These are phyloP conservation scores for Vicugna pacos DNA, from an alignment of 2,113 vertebrate species.

Conservation along the genomic window DNA sequence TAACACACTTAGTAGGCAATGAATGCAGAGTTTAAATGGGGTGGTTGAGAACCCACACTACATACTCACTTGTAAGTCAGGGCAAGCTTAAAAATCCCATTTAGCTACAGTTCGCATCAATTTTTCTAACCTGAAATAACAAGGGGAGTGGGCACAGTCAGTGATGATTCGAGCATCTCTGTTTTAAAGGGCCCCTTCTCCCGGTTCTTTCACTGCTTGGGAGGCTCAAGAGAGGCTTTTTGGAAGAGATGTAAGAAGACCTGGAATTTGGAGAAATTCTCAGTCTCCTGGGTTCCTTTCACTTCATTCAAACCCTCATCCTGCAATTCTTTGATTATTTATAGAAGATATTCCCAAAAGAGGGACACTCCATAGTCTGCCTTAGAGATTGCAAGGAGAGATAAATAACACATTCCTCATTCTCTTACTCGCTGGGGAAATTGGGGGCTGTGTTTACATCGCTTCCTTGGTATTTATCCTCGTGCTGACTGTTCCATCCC, in stretches of 20 bases:
- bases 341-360: slow-evolving; percentile 78
- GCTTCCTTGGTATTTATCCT: slow-evolving; percentile 71
- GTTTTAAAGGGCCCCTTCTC: not conserved
- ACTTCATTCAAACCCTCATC: slow-evolving; percentile 44
- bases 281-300: slow-evolving; percentile 45
- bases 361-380: slow-evolving; percentile 62
- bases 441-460: slow-evolving; percentile 54
- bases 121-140: not conserved
- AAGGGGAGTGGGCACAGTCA: not conserved
- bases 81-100: not conserved
- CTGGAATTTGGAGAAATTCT: slow-evolving; percentile 18
- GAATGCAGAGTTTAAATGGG: not conserved
- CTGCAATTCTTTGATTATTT: slow-evolving; percentile 77
- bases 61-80: not conserved
- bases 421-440: slow-evolving; percentile 81
- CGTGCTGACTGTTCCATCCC: slow-evolving; percentile 63
- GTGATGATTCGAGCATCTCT: not conserved
- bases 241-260: slow-evolving; percentile 45
- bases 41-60: not conserved
- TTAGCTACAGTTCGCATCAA: not conserved
- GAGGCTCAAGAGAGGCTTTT: not conserved
- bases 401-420: slow-evolving; percentile 83
- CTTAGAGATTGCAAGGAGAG: slow-evolving; percentile 75
- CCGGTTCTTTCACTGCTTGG: not conserved
- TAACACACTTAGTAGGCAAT: not conserved